Percentiles rank a stretch among this genome's conserved stretches.
These are phyloP conservation scores for Rhea pennata DNA, from an alignment of 2,113 vertebrate genomes.

Conservation along the genomic window DNA sequence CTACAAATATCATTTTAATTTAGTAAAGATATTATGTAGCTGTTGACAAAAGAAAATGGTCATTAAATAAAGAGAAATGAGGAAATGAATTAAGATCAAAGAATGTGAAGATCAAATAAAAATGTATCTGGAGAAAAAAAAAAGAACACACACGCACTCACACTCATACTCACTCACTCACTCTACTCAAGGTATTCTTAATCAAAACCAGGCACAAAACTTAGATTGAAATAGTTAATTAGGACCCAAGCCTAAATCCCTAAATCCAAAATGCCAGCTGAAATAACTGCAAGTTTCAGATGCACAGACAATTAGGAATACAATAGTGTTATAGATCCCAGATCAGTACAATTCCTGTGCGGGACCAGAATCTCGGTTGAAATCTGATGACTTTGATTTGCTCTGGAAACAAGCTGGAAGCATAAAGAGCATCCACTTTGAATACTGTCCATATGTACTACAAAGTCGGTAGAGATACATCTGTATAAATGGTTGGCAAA, in stretches of 20 bases:
- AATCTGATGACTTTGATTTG: background rate
- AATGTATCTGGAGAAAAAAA: conserved; percentile 35
- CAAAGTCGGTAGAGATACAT: background rate
- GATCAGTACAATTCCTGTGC: background rate
- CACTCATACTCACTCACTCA: too few relatives aligned
- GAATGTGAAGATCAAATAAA: conserved; percentile 23
- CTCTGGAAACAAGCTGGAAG: background rate
- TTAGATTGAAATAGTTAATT: conserved; percentile 57
- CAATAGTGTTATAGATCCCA: background rate
- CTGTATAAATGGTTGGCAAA: background rate
- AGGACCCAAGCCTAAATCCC: background rate
- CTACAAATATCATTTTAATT: background rate
- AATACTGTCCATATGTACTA: background rate
- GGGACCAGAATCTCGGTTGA: background rate
- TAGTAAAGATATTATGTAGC: background rate
- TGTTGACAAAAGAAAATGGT: background rate
- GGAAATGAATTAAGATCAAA: conserved; percentile 9
- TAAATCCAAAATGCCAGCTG: background rate
- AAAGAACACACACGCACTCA: background rate
- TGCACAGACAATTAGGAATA: background rate
- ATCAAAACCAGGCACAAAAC: conserved; percentile 40
- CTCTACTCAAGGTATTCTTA: conserved; percentile 38
- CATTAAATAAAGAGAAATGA: conserved; percentile 45
- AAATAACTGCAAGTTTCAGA: conserved; percentile 22
- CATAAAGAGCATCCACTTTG: background rate